Evolutionary conservation across 2,888 invertebrate genomes (phyloP).

Genomic region (Yponomeuta cagnagella): DNA sequence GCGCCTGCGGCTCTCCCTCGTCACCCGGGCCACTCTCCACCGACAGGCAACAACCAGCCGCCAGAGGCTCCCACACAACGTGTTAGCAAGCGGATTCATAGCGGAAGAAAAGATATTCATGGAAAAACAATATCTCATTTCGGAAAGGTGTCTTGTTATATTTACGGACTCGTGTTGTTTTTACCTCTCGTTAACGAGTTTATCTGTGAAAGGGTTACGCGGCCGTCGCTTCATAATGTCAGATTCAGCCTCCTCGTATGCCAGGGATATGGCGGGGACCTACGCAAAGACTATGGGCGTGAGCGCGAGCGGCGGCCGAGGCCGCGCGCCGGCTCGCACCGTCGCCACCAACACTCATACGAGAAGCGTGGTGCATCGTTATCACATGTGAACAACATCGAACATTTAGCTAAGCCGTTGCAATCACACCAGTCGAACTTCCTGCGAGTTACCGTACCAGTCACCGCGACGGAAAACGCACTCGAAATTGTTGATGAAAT

Average conservation of each 20-base stretch:
- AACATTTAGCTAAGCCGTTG: slow-evolving; percentile 50
- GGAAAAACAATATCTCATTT: slow-evolving; percentile 8
- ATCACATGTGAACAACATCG: slow-evolving; percentile 67
- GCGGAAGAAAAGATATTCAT: slow-evolving; percentile 69
- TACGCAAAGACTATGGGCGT: slow-evolving; percentile 77
- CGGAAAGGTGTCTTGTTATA: slow-evolving; percentile 11
- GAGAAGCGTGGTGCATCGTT: slow-evolving; percentile 53
- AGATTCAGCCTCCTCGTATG: slow-evolving; percentile 98
- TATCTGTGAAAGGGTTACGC: slow-evolving; percentile 97
- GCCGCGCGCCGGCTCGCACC: slow-evolving; percentile 25
- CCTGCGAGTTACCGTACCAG: too few species aligned
- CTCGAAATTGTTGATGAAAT: too few species aligned
- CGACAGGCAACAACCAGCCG: slow-evolving; percentile 70
- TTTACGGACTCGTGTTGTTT: slow-evolving; percentile 53
- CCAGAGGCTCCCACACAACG: slow-evolving; percentile 57
- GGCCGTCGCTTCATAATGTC: slow-evolving; percentile 99
- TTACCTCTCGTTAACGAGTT: slow-evolving; percentile 99
- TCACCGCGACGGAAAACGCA: too few species aligned
- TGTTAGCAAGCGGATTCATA: slow-evolving; percentile 62
- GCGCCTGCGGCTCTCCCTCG: slow-evolving; percentile 57
- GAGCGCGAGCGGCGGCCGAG: slow-evolving; percentile 44
- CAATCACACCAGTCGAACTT: slow-evolving; percentile 21
- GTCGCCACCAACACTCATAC: slow-evolving; percentile 28
- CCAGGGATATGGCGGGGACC: slow-evolving; percentile 98
- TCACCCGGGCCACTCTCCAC: slow-evolving; percentile 28